Conservation (phyloP, 2,797 vertebrate species). For the Remorina albescens region DNA sequence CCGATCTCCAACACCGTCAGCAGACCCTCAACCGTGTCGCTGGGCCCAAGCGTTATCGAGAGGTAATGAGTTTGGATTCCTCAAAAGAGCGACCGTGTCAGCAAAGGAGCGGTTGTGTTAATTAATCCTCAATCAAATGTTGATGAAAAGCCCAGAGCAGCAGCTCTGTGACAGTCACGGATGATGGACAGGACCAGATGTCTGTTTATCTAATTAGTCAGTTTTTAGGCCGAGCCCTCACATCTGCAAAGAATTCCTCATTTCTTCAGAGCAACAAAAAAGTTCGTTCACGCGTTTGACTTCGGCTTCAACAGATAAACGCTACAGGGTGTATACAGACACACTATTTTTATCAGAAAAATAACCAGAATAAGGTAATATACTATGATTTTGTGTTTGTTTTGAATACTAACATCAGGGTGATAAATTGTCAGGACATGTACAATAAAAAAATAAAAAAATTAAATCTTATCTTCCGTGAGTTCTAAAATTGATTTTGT, state of each 20-base stretch:
- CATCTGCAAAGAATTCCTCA: not conserved
- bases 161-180: conserved; percentile 1
- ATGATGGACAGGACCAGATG: not conserved
- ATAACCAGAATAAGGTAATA: too few species aligned
- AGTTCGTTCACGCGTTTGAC: not conserved
- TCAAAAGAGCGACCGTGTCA: too few species aligned
- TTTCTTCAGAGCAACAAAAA: not conserved
- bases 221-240: not conserved
- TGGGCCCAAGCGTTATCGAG: conserved; percentile 8
- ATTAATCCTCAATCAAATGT: conserved; percentile 34
- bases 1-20: not conserved
- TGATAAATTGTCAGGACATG: not conserved
- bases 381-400: not conserved
- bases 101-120: conserved; percentile 17
- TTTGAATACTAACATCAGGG: not conserved
- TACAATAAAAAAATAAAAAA: not conserved
- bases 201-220: not conserved
- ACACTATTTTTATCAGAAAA: too few species aligned
- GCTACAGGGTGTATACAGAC: too few species aligned
- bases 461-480: too few species aligned
- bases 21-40: conserved; percentile 26
- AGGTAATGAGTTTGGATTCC: conserved; percentile 28
- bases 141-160: conserved; percentile 16
- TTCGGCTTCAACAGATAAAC: not conserved
- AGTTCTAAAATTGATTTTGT: too few species aligned